These are phyloP conservation scores for Cheumatopsyche charites DNA, from an alignment of 1,140 invertebrate genomes.

Conservation along the genomic window DNA sequence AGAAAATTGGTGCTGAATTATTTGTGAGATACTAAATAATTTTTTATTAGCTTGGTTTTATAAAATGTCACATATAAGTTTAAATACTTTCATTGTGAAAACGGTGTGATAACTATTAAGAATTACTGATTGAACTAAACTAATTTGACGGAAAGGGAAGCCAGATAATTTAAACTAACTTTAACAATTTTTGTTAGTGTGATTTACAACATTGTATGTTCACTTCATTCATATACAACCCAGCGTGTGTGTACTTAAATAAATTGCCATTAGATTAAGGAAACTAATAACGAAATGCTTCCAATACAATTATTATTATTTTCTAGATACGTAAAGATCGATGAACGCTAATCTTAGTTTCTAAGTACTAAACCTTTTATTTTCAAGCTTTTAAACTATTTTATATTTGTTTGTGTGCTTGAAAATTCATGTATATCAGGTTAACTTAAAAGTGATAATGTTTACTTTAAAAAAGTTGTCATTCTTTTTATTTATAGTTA, in stretches of 20 bases:
- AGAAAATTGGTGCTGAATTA: slow-evolving; percentile 32
- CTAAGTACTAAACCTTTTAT: slow-evolving; percentile 36
- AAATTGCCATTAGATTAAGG: slow-evolving; percentile 48
- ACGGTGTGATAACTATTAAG: not conserved
- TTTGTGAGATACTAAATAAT: slow-evolving; percentile 7
- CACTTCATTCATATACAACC: slow-evolving; percentile 40
- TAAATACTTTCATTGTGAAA: not conserved
- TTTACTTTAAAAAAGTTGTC: slow-evolving; percentile 28
- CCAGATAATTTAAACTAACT: not conserved
- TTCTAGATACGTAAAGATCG: slow-evolving; percentile 19
- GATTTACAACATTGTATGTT: slow-evolving; percentile 33
- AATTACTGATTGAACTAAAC: not conserved
- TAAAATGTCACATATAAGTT: slow-evolving; percentile 13
- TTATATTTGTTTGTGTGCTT: slow-evolving; percentile 29
- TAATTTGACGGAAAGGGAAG: not conserved
- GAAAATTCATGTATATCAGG: not conserved
- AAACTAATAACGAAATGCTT: slow-evolving; percentile 48
- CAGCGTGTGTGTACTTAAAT: slow-evolving; percentile 47
- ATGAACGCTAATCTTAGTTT: slow-evolving; percentile 31
- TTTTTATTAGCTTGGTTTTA: slow-evolving; percentile 10
- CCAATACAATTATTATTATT: slow-evolving; percentile 45
- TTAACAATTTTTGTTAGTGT: slow-evolving; percentile 3
- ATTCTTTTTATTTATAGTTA: slow-evolving; percentile 30
- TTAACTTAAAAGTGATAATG: slow-evolving; percentile 19
- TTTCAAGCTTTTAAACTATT: slow-evolving; percentile 33